A percentile compares a stretch with the other conserved stretches of the same genome.
Conservation (phyloP, 2,888 invertebrate species). For the Argyra leucocephala region DNA sequence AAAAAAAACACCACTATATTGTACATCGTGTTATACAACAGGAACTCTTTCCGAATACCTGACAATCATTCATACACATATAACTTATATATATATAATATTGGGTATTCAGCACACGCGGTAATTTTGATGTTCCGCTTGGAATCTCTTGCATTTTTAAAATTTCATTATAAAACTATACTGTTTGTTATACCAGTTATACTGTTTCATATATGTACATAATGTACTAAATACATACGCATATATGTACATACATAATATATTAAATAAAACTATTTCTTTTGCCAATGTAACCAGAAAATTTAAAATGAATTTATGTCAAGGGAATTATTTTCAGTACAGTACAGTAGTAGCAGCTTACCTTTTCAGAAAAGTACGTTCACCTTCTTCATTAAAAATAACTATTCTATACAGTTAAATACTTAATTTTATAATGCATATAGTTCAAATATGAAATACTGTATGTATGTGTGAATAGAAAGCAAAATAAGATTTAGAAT, state of each 20-base stretch:
- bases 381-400: background rate
- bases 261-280: background rate
- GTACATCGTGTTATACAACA: background rate
- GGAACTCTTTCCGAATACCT: background rate
- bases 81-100: background rate
- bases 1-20: too few relatives aligned
- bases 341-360: background rate
- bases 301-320: conserved; percentile 1
- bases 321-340: background rate
- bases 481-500: too few relatives aligned
- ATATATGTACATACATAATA: background rate
- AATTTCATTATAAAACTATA: too few relatives aligned
- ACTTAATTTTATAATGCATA: too few relatives aligned
- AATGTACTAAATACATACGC: too few relatives aligned
- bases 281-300: background rate
- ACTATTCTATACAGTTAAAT: background rate
- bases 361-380: background rate
- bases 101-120: background rate
- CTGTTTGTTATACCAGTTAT: too few relatives aligned
- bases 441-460: too few relatives aligned
- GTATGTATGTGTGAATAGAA: too few relatives aligned
- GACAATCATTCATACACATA: too few relatives aligned
- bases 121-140: background rate
- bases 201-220: too few relatives aligned
- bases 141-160: background rate